Conservation (phyloP, 1,140 invertebrate genomes). For the Drosophila paulistorum region DNA sequence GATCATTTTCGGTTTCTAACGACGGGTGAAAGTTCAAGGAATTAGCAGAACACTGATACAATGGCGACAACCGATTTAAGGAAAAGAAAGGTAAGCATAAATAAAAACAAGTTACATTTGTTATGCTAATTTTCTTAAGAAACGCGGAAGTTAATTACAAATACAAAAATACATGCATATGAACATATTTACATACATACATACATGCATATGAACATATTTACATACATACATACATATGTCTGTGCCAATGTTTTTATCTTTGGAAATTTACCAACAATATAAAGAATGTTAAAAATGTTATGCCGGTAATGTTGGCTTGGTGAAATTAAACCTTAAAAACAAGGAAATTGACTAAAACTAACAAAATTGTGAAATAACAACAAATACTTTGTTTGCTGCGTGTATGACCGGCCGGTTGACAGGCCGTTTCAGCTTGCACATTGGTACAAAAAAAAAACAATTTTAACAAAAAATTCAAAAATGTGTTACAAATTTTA, state of each 20-base stretch:
- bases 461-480: background rate
- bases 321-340: background rate
- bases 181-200: too few relatives aligned
- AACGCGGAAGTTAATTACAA: conserved; percentile 54
- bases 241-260: conserved; percentile 8
- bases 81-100: conserved; percentile 69
- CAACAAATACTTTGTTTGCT: conserved; percentile 27
- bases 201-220: too few relatives aligned
- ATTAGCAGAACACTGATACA: conserved; percentile 27
- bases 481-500: too few relatives aligned
- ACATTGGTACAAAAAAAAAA: background rate
- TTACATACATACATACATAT: too few relatives aligned
- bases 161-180: conserved; percentile 5
- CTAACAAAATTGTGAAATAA: background rate
- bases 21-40: conserved; percentile 32
- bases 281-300: conserved; percentile 10
- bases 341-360: background rate
- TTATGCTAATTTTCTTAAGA: conserved; percentile 30
- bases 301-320: conserved; percentile 9
- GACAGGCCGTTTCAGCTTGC: background rate
- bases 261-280: background rate
- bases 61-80: conserved; percentile 66
- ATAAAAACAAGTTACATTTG: conserved; percentile 37
- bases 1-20: conserved; percentile 6
- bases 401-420: conserved; percentile 2